These are phyloP conservation scores for Polietes domitor DNA, from an alignment of 2,888 invertebrate genomes.

Conservation along the genomic window DNA sequence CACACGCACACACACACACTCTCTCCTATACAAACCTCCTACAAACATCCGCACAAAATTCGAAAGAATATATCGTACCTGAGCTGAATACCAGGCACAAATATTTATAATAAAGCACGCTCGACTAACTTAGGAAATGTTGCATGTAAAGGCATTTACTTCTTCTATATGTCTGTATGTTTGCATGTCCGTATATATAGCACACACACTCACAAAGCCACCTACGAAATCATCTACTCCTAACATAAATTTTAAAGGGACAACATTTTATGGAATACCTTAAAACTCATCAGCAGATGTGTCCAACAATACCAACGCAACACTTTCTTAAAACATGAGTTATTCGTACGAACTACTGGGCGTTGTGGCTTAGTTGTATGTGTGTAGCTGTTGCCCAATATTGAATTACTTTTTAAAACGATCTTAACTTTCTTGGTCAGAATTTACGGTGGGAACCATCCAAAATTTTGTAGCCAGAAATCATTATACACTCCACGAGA, in stretches of 20 bases:
- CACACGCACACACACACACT: background rate
- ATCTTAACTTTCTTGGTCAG: too few species aligned
- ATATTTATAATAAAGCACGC: conserved; percentile 69
- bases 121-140: conserved; percentile 66
- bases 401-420: too few species aligned
- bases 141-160: conserved; percentile 53
- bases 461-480: too few species aligned
- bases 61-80: conserved; percentile 25
- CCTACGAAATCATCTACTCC: conserved; percentile 19
- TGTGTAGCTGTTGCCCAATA: too few species aligned
- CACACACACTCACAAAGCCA: background rate
- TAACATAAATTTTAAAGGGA: conserved; percentile 33
- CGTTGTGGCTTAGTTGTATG: too few species aligned
- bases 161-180: background rate
- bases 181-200: background rate
- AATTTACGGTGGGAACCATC: too few species aligned
- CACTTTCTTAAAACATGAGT: too few species aligned
- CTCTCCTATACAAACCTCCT: too few species aligned
- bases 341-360: too few species aligned
- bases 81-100: conserved; percentile 40
- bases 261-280: conserved; percentile 15
- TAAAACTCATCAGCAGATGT: background rate
- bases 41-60: background rate
- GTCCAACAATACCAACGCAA: background rate
- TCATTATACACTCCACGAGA: too few species aligned